Evolutionary conservation across 2,113 vertebrate species (phyloP).

Genomic region (Otolemur garnettii): DNA sequence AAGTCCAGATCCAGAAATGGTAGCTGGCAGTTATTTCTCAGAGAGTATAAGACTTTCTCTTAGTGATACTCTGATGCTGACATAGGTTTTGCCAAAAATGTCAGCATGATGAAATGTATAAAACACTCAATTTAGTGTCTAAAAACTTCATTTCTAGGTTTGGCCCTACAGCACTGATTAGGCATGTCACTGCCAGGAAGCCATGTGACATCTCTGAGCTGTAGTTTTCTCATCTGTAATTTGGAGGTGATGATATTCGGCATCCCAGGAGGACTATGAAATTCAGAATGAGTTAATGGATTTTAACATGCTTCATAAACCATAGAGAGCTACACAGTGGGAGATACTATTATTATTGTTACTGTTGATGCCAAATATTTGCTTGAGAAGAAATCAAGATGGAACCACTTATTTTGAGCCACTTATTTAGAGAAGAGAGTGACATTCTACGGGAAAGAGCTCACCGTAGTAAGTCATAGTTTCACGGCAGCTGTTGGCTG

Average conservation of each 20-base stretch:
- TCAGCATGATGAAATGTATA: not conserved
- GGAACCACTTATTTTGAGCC: not conserved
- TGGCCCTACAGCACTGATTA: not conserved
- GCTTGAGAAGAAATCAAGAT: not conserved
- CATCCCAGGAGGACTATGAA: not conserved
- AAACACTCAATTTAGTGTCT: not conserved
- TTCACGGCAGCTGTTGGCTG: constrained; percentile 72
- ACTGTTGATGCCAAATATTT: not conserved
- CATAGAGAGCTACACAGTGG: not conserved
- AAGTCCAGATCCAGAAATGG: not conserved
- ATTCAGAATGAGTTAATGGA: constrained; percentile 33
- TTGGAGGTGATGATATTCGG: constrained; percentile 9
- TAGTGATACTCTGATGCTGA: not conserved
- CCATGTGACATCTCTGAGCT: not conserved
- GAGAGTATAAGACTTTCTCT: not conserved
- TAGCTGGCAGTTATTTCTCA: not conserved
- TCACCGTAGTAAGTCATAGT: not conserved
- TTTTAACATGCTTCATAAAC: constrained; percentile 33
- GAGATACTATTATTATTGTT: not conserved
- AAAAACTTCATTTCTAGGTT: not conserved
- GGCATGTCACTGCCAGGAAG: not conserved
- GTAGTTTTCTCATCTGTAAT: not conserved
- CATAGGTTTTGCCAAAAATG: not conserved
- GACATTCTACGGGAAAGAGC: not conserved
- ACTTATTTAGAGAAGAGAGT: constrained; percentile 10